These are phyloP conservation scores for Microcebus lehilahytsara DNA, from an alignment of 2,113 vertebrate genomes.

Conservation along the genomic window DNA sequence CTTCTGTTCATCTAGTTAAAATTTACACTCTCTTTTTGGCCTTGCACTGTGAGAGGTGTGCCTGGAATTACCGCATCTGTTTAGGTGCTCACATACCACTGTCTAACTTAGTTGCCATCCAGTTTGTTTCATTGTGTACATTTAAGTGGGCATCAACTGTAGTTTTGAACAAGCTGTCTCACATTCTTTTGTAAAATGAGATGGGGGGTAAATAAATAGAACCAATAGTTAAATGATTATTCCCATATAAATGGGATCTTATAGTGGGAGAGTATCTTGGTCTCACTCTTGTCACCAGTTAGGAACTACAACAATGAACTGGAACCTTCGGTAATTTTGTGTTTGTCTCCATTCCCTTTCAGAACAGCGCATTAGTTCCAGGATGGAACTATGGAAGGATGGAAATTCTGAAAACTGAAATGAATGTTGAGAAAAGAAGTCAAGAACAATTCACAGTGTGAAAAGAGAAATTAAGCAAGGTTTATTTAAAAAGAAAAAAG, in stretches of 20 bases:
- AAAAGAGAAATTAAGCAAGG: slow-evolving; percentile 67
- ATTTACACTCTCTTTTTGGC: background rate
- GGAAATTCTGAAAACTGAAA: slow-evolving; percentile 70
- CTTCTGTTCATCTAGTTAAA: background rate
- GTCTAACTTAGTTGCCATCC: background rate
- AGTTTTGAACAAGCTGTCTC: background rate
- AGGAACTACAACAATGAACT: slow-evolving; percentile 36
- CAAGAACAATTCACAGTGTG: slow-evolving; percentile 68
- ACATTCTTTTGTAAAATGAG: background rate
- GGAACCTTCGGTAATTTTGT: slow-evolving; percentile 64
- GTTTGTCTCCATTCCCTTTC: slow-evolving; percentile 74
- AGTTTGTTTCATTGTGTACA: background rate
- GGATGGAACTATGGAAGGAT: slow-evolving; percentile 55
- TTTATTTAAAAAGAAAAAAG: slow-evolving; percentile 64
- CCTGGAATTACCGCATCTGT: slow-evolving; percentile 63
- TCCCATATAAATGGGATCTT: background rate
- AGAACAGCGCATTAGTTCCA: slow-evolving; percentile 83
- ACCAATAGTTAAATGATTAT: background rate
- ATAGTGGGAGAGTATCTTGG: background rate
- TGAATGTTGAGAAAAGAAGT: slow-evolving; percentile 66
- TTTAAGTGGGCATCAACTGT: background rate
- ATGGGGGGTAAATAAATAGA: background rate
- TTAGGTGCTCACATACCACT: background rate
- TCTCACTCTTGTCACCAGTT: slow-evolving; percentile 16
- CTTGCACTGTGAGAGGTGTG: slow-evolving; percentile 67